These are phyloP conservation scores for Emmelina monodactyla DNA, from an alignment of 2,888 invertebrate genomes.

Conservation along the genomic window DNA sequence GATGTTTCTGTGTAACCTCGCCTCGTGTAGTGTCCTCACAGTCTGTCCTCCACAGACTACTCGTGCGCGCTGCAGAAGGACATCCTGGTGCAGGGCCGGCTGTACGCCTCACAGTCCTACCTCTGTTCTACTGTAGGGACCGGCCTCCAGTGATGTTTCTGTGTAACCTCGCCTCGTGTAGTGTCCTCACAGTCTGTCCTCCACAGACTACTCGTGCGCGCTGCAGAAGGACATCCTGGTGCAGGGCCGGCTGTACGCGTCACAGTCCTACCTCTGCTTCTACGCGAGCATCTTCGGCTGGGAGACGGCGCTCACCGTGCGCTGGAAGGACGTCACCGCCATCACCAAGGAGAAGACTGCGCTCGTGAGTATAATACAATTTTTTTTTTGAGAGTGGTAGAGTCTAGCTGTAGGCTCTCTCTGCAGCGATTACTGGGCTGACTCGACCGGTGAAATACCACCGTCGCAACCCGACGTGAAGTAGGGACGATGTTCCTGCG, in stretches of 20 bases:
- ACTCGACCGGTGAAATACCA: too few relatives aligned
- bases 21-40: too few relatives aligned
- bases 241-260: slow-evolving; percentile 94
- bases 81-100: slow-evolving; percentile 92
- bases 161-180: too few relatives aligned
- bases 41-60: slow-evolving; percentile 80
- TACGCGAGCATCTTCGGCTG: slow-evolving; percentile 98
- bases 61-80: slow-evolving; percentile 97
- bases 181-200: background rate
- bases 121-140: too few relatives aligned
- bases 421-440: too few relatives aligned
- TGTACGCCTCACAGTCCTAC: slow-evolving; percentile 95
- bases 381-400: too few relatives aligned
- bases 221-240: slow-evolving; percentile 94
- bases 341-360: slow-evolving; percentile 94
- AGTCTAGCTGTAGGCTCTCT: too few relatives aligned
- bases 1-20: too few relatives aligned
- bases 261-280: slow-evolving; percentile 95
- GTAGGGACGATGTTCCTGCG: too few relatives aligned
- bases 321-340: slow-evolving; percentile 89
- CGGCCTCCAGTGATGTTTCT: too few relatives aligned
- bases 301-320: slow-evolving; percentile 87
- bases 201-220: slow-evolving; percentile 94
- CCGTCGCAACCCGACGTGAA: too few relatives aligned
- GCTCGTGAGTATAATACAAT: slow-evolving; percentile 28